Conservation (phyloP, 2,797 vertebrate species). For the Gymnocypris eckloni region DNA sequence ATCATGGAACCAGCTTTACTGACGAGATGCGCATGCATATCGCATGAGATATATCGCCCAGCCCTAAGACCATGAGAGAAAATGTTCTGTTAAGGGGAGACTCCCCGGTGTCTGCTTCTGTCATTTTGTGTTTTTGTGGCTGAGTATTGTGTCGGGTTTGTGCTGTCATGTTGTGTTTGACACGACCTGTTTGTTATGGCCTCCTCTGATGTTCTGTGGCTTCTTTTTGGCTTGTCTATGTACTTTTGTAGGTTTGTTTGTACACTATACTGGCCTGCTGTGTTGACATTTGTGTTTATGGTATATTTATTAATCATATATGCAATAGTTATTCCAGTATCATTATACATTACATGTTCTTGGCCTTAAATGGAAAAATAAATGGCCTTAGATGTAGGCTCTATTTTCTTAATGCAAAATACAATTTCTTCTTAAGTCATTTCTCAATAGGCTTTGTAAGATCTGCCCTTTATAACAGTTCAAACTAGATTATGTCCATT, state of each 20-base stretch:
- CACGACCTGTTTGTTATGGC: neutral
- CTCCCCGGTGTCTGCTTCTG: neutral
- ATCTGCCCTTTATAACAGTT: neutral
- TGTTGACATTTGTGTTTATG: constrained; percentile 19
- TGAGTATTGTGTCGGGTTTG: neutral
- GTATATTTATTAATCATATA: neutral
- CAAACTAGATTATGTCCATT: neutral
- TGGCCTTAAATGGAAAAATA: neutral
- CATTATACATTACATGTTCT: neutral
- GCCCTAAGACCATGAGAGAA: neutral
- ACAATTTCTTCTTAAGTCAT: neutral
- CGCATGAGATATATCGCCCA: too few relatives aligned
- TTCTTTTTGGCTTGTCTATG: neutral
- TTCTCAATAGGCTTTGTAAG: neutral
- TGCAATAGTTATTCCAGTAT: constrained; percentile 35
- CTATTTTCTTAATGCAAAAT: neutral
- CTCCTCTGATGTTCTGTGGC: neutral
- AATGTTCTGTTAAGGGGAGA: neutral
- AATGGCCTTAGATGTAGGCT: neutral
- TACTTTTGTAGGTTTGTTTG: neutral
- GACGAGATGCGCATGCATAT: too few relatives aligned
- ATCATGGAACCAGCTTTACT: too few relatives aligned
- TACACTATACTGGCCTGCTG: neutral
- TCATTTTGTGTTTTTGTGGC: constrained; percentile 1
- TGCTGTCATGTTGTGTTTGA: neutral